Percentiles rank a stretch among this genome's conserved stretches.
phyloP scores from a whole-genome alignment of 2,797 vertebrate species.

The Eutrigla gurnardus region DNA sequence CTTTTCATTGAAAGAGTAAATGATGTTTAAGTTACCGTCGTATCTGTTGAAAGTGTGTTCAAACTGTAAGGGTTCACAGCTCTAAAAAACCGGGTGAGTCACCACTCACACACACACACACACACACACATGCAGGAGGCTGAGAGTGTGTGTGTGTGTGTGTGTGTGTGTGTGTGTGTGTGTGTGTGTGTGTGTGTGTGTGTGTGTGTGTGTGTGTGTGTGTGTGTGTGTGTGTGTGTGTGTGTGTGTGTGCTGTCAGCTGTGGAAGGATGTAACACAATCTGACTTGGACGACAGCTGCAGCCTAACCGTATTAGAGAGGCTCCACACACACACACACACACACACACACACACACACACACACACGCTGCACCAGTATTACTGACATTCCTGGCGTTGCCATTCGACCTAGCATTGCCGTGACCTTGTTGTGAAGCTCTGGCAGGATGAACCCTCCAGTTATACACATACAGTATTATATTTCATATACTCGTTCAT shows the following conservation, averaged over 20 bases:
- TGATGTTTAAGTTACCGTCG: too few species aligned
- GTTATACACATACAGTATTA: background rate
- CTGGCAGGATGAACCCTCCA: background rate
- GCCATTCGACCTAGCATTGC: background rate
- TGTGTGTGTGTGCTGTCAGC: slow-evolving; percentile 54
- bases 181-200: slow-evolving; percentile 37
- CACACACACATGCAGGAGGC: slow-evolving; percentile 20
- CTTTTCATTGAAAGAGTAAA: background rate
- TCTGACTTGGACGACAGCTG: slow-evolving; percentile 68
- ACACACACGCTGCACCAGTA: slow-evolving; percentile 15
- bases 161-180: slow-evolving; percentile 34
- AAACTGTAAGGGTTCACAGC: background rate
- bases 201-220: slow-evolving; percentile 19
- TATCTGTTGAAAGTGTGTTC: too few species aligned
- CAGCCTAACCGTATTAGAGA: slow-evolving; percentile 33
- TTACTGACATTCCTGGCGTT: slow-evolving; percentile 21
- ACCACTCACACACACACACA: slow-evolving; percentile 13
- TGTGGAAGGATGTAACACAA: slow-evolving; percentile 69
- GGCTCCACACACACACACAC: slow-evolving; percentile 45
- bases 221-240: slow-evolving; percentile 32
- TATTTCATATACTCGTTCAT: too few species aligned
- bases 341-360: slow-evolving; percentile 28
- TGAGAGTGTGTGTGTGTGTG: slow-evolving; percentile 39
- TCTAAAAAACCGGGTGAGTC: slow-evolving; percentile 27
- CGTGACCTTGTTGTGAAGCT: slow-evolving; percentile 29